A percentile compares a stretch with the other conserved stretches of the same genome.
These are phyloP conservation scores for Heliconius eleuchia DNA, from an alignment of 1,140 invertebrate genomes.

Conservation along the genomic window DNA sequence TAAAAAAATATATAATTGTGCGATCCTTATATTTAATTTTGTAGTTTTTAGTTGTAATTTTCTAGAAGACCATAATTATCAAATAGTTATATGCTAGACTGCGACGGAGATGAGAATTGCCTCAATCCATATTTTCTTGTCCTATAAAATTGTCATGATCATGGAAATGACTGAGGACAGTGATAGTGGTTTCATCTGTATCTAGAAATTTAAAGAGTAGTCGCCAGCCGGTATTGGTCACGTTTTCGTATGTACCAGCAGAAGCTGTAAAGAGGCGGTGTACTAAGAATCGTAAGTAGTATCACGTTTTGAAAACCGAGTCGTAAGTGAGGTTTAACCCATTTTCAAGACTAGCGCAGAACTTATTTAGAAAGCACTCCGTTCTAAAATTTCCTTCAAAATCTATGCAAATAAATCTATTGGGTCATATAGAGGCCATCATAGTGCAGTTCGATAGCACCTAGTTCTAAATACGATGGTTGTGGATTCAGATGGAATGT, in stretches of 20 bases:
- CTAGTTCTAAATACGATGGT: no score
- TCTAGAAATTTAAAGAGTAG: neutral
- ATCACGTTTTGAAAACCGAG: neutral
- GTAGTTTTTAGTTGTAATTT: neutral
- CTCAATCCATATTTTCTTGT: no score
- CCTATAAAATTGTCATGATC: neutral
- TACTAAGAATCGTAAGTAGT: neutral
- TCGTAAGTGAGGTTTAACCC: neutral
- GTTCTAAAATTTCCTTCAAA: neutral
- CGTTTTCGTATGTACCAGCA: neutral
- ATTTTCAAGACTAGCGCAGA: neutral
- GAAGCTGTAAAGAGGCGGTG: neutral
- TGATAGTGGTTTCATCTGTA: neutral
- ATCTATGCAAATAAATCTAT: no score
- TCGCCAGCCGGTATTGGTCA: neutral
- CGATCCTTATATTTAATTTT: neutral
- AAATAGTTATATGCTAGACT: no score
- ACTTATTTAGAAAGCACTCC: neutral
- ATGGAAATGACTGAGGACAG: neutral
- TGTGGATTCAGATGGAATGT: no score
- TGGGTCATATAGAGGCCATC: no score
- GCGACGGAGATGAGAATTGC: no score
- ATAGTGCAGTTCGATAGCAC: no score
- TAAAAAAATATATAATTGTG: slow-evolving; percentile 56
- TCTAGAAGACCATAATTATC: no score